Evolutionary conservation across 2,888 invertebrate species (phyloP).

Genomic region (Mimas tiliae): DNA sequence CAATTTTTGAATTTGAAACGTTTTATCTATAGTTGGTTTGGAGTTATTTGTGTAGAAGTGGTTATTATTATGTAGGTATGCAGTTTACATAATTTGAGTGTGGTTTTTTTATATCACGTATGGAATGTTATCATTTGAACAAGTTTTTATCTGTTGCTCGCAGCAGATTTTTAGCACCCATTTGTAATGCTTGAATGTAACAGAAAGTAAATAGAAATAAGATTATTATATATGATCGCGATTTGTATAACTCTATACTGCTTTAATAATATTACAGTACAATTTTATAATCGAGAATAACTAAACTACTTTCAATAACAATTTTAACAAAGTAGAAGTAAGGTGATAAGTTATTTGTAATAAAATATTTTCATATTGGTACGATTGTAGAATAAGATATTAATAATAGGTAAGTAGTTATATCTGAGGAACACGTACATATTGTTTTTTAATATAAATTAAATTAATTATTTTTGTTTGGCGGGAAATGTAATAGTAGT

Average conservation of each 20-base stretch:
- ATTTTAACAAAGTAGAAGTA: no score
- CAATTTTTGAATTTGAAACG: not conserved
- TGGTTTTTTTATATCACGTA: not conserved
- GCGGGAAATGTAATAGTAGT: no score
- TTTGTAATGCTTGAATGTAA: not conserved
- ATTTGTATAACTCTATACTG: not conserved
- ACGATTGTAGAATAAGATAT: no score
- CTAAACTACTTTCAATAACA: no score
- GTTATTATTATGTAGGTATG: not conserved
- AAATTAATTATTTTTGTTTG: no score
- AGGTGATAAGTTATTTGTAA: no score
- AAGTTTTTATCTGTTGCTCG: not conserved
- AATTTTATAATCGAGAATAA: no score
- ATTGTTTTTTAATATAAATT: no score
- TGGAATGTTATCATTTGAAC: not conserved
- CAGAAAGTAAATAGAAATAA: not conserved
- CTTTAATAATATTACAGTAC: no score
- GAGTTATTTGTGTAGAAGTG: not conserved
- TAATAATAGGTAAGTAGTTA: no score
- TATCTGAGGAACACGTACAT: no score
- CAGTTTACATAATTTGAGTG: not conserved
- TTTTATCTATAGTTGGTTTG: conserved; percentile 1
- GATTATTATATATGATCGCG: not conserved
- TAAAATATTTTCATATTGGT: no score
- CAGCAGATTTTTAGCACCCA: not conserved